Base-by-base conservation (phyloP, 2,888 invertebrate genomes). In the Phortica okadai region DNA sequence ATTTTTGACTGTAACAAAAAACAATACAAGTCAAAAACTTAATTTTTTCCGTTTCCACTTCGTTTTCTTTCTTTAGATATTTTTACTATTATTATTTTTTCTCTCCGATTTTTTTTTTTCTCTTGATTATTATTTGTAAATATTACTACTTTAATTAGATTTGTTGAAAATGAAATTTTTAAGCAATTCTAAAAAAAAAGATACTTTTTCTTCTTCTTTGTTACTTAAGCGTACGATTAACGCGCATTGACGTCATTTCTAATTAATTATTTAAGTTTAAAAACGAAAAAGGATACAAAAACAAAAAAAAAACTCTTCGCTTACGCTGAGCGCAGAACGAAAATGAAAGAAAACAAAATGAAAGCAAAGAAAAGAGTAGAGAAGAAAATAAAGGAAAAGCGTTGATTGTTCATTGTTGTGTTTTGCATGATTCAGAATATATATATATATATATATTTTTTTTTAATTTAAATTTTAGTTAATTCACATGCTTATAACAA, bases 391-490 rank as follows among this genome's bases (percentile, higher is more conserved):
- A 56, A 56, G 11, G 16, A 56, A 21, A 59, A 59, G 16, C 10
- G 25, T 16, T 33, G 33, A 33, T 33, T 33, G 50, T 50, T 50
- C 10, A 11, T 50, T 50, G 50, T 50, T 50, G 50, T 50, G 50
- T 50, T 50, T 50, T 50, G 6, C 50, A 50, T 50, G 8, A 6
- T 14, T 8, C 10, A 50, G 50, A 14, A 54, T 54, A 54, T 54
- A 54, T 54, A 54, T 4, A 54, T n/a, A 54, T 54, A 1, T 54
- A 54, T 59, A n/a, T 59, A n/a, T 59, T 59, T 59, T 59, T 59
- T 21, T 64, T 64, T 33, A 25, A 78, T 79, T 77, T 72, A 78
- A 73, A 74, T 73, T 66, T 69, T 80, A 79, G 80, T 78, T 73
- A 78, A 76, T 79, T 77, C 50, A 14, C 50, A 50, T 50, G 50